phyloP scores from a whole-genome alignment of 2,113 vertebrate species.

The Thunnus maccoyii region DNA sequence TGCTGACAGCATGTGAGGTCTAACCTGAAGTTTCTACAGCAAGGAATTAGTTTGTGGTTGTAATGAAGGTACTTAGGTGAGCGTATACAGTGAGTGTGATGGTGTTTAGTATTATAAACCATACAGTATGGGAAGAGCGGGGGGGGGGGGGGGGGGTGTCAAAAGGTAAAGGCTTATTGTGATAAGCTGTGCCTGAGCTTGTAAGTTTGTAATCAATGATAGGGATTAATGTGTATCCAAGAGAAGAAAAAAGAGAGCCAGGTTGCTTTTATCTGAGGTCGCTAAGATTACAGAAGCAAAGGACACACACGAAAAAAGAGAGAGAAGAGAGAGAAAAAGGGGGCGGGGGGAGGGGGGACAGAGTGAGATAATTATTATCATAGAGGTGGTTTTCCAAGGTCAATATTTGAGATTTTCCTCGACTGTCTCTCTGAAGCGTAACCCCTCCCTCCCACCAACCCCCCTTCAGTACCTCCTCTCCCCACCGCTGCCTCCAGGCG shows the following conservation, averaged over 20 bases:
- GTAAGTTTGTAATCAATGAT: conserved; percentile 86
- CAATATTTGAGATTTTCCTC: conserved; percentile 74
- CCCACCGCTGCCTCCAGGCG: conserved; percentile 51
- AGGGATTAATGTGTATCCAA: conserved; percentile 87
- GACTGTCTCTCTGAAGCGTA: conserved; percentile 59
- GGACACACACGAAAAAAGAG: conserved; percentile 48
- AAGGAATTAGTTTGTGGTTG: background rate
- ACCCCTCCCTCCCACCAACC: background rate
- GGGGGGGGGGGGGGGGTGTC: conserved; percentile 36
- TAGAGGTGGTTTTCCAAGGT: conserved; percentile 81
- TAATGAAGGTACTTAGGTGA: background rate
- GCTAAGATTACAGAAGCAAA: conserved; percentile 79
- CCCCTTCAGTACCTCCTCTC: conserved; percentile 20
- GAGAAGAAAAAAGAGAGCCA: conserved; percentile 71
- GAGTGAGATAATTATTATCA: conserved; percentile 71
- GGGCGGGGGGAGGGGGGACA: conserved; percentile 4
- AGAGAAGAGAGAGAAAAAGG: conserved; percentile 35
- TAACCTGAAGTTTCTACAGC: background rate
- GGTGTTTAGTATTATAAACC: conserved; percentile 28
- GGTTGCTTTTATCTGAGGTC: conserved; percentile 82
- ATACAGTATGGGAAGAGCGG: conserved; percentile 15
- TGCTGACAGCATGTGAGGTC: background rate
- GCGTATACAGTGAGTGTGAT: background rate
- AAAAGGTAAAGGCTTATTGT: conserved; percentile 76
- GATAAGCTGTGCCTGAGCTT: conserved; percentile 84